Evolutionary conservation across 2,113 vertebrate genomes (phyloP).

Genomic region (Syrmaticus mikado): DNA sequence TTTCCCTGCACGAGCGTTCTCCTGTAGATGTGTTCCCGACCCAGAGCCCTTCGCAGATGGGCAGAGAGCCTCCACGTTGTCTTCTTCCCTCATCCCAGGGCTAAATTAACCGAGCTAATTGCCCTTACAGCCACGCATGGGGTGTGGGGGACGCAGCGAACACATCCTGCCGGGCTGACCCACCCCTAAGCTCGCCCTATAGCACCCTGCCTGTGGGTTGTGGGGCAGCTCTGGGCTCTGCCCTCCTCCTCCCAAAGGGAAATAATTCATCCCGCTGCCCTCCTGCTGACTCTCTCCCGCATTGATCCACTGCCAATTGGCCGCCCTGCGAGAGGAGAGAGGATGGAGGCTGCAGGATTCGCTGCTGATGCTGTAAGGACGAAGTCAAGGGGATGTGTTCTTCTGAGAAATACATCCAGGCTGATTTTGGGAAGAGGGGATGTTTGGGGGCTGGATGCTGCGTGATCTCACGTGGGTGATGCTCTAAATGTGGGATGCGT

Average conservation of each 20-base stretch:
- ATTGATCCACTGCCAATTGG: not conserved
- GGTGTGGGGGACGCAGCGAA: not conserved
- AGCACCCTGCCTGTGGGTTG: not conserved
- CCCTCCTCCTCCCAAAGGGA: not conserved
- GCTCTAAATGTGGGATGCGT: accelerated
- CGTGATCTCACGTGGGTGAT: accelerated
- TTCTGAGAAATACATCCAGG: not conserved
- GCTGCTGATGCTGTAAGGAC: not conserved
- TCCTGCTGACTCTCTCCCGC: not conserved
- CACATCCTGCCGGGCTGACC: accelerated
- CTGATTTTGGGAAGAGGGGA: not conserved
- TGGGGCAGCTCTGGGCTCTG: accelerated
- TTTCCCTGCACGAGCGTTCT: not conserved
- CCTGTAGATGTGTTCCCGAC: accelerated
- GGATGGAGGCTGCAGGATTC: not conserved
- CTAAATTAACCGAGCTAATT: not conserved
- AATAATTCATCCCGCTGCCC: not conserved
- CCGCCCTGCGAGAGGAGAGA: not conserved
- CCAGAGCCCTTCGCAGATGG: accelerated
- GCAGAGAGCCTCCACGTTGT: too few relatives aligned
- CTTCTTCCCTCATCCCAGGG: not conserved
- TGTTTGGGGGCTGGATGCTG: not conserved
- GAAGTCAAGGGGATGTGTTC: not conserved
- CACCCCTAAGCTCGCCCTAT: not conserved
- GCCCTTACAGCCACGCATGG: accelerated